Conservation (phyloP, 2,888 invertebrate genomes). For the Hylaea fasciaria region DNA sequence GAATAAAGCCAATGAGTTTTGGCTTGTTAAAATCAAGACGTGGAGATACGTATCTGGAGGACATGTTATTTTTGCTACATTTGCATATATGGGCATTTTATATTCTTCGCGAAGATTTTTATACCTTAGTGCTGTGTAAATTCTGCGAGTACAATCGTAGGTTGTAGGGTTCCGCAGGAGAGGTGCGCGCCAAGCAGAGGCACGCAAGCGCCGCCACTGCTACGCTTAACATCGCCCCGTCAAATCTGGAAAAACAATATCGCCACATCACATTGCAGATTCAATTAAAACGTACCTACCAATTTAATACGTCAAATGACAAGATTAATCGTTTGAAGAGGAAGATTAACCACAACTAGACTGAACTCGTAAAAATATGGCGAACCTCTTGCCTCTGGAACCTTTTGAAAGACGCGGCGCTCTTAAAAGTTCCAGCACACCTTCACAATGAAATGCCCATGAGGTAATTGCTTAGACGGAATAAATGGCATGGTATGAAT, state of each 20-base stretch:
- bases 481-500: constrained; percentile 17
- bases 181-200: constrained; percentile 79
- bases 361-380: constrained; percentile 9
- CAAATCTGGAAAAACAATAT: constrained; percentile 51
- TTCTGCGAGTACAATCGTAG: constrained; percentile 64
- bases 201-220: constrained; percentile 78
- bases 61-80: background rate
- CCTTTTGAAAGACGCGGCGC: background rate
- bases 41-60: too few relatives aligned
- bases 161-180: constrained; percentile 70
- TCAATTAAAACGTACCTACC: too few relatives aligned
- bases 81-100: too few relatives aligned
- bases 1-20: too few relatives aligned
- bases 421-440: background rate
- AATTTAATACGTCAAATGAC: too few relatives aligned
- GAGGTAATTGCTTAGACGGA: constrained; percentile 24
- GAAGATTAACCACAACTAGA: background rate
- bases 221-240: constrained; percentile 80
- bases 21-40: too few relatives aligned
- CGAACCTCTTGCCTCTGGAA: background rate
- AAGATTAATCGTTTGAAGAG: too few relatives aligned
- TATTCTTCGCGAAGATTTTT: background rate
- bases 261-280: background rate
- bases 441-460: constrained; percentile 23
- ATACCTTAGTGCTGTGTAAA: constrained; percentile 68